phyloP scores from a whole-genome alignment of 2,113 vertebrate species.

The Phylloscopus whistleri region DNA sequence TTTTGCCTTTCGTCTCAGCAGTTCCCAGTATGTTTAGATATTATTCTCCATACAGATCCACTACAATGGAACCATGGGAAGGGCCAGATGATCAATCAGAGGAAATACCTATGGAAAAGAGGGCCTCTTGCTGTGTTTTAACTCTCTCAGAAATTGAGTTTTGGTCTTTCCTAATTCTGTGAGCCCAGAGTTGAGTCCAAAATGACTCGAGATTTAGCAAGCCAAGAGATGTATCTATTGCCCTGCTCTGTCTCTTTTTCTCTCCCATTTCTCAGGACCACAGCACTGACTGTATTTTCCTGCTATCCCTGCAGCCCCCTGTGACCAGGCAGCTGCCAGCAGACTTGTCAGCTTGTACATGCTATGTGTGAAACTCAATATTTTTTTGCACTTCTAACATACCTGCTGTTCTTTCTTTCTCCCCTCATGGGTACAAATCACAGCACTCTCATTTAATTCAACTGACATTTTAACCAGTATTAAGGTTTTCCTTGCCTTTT shows the following conservation, averaged over 20 bases:
- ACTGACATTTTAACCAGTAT: constrained; percentile 53
- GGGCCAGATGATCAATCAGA: not conserved
- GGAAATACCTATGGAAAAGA: not conserved
- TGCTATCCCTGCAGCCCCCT: not conserved
- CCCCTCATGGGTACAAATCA: constrained; percentile 45
- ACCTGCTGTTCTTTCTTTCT: constrained; percentile 39
- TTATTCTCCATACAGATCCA: not conserved
- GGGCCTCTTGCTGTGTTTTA: not conserved
- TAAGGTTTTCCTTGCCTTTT: not conserved
- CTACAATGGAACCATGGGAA: not conserved
- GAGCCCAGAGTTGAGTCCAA: not conserved
- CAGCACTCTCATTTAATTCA: constrained; percentile 47
- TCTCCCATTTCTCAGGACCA: constrained; percentile 8
- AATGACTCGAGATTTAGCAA: not conserved
- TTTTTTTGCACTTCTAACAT: constrained; percentile 51
- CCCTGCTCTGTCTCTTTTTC: not conserved
- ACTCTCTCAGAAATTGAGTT: not conserved
- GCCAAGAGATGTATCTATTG: not conserved
- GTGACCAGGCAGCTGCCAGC: constrained; percentile 51
- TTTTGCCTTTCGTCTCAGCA: not conserved
- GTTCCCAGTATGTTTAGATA: not conserved
- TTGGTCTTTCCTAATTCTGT: not conserved
- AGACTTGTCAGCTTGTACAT: constrained; percentile 44
- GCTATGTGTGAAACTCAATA: constrained; percentile 63
- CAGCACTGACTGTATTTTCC: not conserved